These are phyloP conservation scores for Polyploca ridens DNA, from an alignment of 2,888 invertebrate genomes.

Conservation along the genomic window DNA sequence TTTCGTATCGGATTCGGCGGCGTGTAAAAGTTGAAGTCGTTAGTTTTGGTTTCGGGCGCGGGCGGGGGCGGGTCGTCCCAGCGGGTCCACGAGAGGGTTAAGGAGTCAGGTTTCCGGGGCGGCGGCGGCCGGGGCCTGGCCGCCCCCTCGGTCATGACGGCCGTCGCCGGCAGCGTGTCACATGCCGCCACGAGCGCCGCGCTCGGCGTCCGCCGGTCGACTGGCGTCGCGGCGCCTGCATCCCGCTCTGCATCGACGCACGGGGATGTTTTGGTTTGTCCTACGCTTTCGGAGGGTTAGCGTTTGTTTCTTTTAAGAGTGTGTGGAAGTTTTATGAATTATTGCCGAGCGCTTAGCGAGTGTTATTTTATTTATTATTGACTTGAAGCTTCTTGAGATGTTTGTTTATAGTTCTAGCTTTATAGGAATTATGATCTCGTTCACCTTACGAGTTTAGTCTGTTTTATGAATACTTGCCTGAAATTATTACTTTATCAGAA, in stretches of 20 bases:
- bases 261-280: slow-evolving; percentile 48
- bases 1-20: slow-evolving; percentile 74
- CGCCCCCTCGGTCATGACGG: slow-evolving; percentile 78
- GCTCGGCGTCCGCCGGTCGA: slow-evolving; percentile 66
- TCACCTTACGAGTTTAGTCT: not conserved
- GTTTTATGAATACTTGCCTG: not conserved
- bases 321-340: slow-evolving; percentile 6
- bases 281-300: slow-evolving; percentile 9
- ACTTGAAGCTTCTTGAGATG: not conserved
- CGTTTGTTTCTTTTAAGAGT: slow-evolving; percentile 2
- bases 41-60: slow-evolving; percentile 63
- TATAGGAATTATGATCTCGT: not conserved
- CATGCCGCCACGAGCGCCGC: slow-evolving; percentile 66
- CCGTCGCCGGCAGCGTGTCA: slow-evolving; percentile 60
- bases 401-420: not conserved
- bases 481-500: too few species aligned
- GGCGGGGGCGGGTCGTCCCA: slow-evolving; percentile 82
- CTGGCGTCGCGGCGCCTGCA: slow-evolving; percentile 55
- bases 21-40: slow-evolving; percentile 82
- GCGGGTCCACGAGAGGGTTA: slow-evolving; percentile 69
- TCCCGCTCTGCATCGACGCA: slow-evolving; percentile 52
- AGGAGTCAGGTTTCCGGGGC: slow-evolving; percentile 79
- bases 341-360: slow-evolving; percentile 1
- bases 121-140: slow-evolving; percentile 80
- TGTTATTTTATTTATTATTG: slow-evolving; percentile 6